phyloP scores from a whole-genome alignment of 2,888 invertebrate species.

The Campoplex capitator region DNA sequence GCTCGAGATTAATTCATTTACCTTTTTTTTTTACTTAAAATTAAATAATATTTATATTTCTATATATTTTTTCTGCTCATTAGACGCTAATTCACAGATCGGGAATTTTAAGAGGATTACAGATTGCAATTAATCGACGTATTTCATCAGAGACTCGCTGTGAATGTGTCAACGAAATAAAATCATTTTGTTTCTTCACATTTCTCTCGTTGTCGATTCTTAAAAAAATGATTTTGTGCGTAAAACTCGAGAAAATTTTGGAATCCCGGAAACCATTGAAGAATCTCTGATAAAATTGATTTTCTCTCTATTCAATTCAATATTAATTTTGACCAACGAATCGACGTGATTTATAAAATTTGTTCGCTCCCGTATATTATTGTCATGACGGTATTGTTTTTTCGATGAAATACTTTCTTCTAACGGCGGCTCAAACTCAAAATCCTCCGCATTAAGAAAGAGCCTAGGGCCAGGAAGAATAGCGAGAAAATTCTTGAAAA shows the following conservation, averaged over 20 bases:
- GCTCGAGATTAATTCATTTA: not conserved
- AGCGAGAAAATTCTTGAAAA: not conserved
- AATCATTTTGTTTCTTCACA: not conserved
- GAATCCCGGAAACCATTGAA: not conserved
- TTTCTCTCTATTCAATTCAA: not conserved
- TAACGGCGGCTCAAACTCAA: not conserved
- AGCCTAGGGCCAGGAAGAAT: not conserved
- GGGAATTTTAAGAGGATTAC: not conserved
- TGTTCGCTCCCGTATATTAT: constrained; percentile 20
- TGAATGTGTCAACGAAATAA: not conserved
- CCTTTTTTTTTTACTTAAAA: not conserved
- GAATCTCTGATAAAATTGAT: not conserved
- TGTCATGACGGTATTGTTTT: constrained; percentile 34
- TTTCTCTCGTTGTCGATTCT: not conserved
- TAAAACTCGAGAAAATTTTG: not conserved
- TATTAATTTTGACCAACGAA: not conserved
- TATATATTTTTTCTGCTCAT: not conserved
- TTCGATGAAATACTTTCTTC: not conserved
- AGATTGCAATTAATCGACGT: not conserved
- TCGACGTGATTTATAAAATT: not conserved
- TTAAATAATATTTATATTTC: not conserved
- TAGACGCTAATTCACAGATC: not conserved
- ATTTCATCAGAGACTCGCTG: not conserved
- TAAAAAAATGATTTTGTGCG: constrained; percentile 7
- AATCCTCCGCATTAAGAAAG: not conserved